Conservation (phyloP, 2,113 vertebrate species). For the Probosciger aterrimus region DNA sequence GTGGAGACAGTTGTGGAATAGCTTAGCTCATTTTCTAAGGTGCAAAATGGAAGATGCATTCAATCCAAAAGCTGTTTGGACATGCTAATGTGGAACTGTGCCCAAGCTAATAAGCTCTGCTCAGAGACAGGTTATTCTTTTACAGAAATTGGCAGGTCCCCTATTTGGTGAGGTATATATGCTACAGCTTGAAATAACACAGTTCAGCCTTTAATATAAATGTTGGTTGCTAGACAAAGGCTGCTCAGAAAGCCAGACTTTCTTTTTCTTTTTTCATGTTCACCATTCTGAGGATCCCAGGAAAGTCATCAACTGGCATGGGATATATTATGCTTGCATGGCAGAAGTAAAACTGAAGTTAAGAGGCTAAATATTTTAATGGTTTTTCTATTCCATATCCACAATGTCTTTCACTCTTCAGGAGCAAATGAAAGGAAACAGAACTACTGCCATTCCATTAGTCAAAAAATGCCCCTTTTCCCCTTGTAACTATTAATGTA, state of each 20-base stretch:
- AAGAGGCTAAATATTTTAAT: not conserved
- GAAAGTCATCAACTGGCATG: not conserved
- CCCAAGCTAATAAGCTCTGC: conserved; percentile 49
- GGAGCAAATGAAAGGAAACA: not conserved
- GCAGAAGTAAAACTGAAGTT: not conserved
- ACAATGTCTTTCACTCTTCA: not conserved
- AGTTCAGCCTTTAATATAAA: not conserved
- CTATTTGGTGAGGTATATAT: conserved; percentile 26
- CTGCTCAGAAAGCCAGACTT: not conserved
- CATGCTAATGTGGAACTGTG: not conserved
- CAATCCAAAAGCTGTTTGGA: conserved; percentile 52
- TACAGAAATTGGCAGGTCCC: conserved; percentile 12
- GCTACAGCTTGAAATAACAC: conserved; percentile 30
- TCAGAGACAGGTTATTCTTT: conserved; percentile 52
- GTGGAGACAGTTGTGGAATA: conserved; percentile 39
- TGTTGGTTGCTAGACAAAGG: not conserved
- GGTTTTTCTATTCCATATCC: not conserved
- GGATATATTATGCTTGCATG: not conserved
- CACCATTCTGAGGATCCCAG: not conserved
- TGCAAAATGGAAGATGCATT: conserved; percentile 42
- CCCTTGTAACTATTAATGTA: not conserved
- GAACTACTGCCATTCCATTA: not conserved
- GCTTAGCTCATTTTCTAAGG: conserved; percentile 55
- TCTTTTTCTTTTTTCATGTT: not conserved
- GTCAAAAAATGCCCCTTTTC: not conserved